Evolutionary conservation across 2,113 vertebrate genomes (phyloP).

Genomic region (Phylloscopus trochilus): DNA sequence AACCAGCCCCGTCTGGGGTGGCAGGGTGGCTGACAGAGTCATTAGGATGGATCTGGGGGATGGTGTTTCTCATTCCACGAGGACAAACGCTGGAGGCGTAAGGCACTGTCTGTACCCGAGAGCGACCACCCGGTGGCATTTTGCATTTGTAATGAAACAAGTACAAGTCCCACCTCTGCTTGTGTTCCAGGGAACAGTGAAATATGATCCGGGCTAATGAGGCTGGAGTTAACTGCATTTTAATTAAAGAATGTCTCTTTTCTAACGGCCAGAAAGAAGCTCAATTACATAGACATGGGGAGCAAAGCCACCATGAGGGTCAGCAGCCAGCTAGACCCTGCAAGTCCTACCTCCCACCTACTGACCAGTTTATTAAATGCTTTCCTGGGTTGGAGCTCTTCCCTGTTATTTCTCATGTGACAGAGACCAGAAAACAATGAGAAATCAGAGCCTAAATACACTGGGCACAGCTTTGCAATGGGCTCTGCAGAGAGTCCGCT

Average conservation of each 20-base stretch:
- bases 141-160: neutral
- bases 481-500: neutral
- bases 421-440: neutral
- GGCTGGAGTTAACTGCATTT: neutral
- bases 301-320: neutral
- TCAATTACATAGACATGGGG: neutral
- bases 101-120: neutral
- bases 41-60: neutral
- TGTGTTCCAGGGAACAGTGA: neutral
- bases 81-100: rapidly evolving
- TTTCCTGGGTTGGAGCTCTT: neutral
- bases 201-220: neutral
- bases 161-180: neutral
- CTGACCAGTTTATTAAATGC: neutral
- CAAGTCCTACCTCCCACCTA: neutral
- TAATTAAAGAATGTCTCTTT: neutral
- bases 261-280: neutral
- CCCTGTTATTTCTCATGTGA: neutral
- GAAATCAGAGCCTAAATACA: neutral
- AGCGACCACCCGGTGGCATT: neutral
- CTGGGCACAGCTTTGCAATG: neutral
- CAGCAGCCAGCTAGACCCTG: neutral
- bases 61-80: rapidly evolving
- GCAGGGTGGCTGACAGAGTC: neutral
- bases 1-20: neutral